These are phyloP conservation scores for Dryas iulia DNA, from an alignment of 1,140 invertebrate genomes.

Conservation along the genomic window DNA sequence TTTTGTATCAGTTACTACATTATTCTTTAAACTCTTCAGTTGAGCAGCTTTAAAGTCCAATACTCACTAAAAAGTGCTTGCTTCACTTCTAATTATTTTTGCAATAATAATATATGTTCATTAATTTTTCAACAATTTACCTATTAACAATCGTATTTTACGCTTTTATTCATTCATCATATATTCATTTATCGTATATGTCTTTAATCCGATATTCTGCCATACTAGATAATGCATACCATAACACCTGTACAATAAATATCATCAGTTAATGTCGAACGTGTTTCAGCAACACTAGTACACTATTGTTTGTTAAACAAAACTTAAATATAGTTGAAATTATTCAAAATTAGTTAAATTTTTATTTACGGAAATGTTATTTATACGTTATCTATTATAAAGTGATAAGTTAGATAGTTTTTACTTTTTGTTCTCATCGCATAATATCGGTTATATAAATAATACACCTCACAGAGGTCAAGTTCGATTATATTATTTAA, in stretches of 20 bases:
- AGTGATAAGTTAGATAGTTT: not conserved
- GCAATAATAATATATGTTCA: not conserved
- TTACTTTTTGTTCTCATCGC: not conserved
- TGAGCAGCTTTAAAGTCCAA: not conserved
- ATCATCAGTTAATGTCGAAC: not conserved
- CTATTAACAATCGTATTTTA: not conserved
- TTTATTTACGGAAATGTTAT: not conserved
- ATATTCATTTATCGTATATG: not conserved
- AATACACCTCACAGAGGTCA: not conserved
- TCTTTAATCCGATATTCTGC: not conserved
- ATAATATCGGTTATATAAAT: not conserved
- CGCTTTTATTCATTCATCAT: not conserved
- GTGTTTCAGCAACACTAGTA: not conserved
- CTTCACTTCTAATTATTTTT: not conserved
- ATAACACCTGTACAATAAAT: not conserved
- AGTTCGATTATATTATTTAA: not conserved
- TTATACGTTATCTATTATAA: not conserved
- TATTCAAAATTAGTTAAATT: not conserved
- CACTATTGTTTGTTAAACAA: not conserved
- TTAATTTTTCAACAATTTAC: not conserved
- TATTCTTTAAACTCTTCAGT: not conserved
- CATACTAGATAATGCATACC: not conserved
- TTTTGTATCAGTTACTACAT: constrained; percentile 3
- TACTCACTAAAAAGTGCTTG: not conserved
- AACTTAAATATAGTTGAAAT: not conserved